These are phyloP conservation scores for Cremastinae sp. DNA, from an alignment of 2,888 invertebrate genomes.

Conservation along the genomic window DNA sequence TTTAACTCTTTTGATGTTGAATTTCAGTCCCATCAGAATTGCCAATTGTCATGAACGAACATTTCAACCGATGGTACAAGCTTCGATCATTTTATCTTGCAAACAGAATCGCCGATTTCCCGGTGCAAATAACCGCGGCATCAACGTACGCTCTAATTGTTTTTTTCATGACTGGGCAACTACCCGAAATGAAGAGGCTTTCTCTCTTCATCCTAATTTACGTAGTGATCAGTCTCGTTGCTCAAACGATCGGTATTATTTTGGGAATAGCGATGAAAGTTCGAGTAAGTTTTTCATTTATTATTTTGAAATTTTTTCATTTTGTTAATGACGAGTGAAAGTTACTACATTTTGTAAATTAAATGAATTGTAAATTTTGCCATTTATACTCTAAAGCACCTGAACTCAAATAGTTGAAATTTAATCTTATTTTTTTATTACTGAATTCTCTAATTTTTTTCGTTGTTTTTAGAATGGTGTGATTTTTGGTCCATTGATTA, in stretches of 20 bases:
- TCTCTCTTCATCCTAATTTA: slow-evolving; percentile 85
- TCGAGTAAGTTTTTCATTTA: slow-evolving; percentile 82
- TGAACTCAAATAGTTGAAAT: neutral
- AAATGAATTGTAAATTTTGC: no score
- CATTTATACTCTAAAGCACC: no score
- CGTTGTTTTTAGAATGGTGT: slow-evolving; percentile 87
- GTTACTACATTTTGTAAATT: no score
- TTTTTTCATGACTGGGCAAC: slow-evolving; percentile 93
- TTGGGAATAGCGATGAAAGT: slow-evolving; percentile 91
- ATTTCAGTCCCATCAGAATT: slow-evolving; percentile 90
- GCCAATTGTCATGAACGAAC: slow-evolving; percentile 89
- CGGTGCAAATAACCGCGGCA: slow-evolving; percentile 87
- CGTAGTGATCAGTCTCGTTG: slow-evolving; percentile 89
- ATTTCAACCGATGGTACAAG: slow-evolving; percentile 95
- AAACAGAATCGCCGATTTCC: slow-evolving; percentile 89
- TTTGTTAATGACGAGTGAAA: no score
- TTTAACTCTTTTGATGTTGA: neutral
- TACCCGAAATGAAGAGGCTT: slow-evolving; percentile 88
- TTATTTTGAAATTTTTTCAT: no score
- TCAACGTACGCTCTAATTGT: slow-evolving; percentile 88
- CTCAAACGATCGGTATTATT: slow-evolving; percentile 92
- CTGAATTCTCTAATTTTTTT: slow-evolving; percentile 72
- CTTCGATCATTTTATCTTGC: slow-evolving; percentile 91
- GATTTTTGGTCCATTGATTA: slow-evolving; percentile 92
- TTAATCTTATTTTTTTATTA: slow-evolving; percentile 8